These are phyloP conservation scores for Xyrauchen texanus DNA, from an alignment of 2,113 vertebrate genomes.

Conservation along the genomic window DNA sequence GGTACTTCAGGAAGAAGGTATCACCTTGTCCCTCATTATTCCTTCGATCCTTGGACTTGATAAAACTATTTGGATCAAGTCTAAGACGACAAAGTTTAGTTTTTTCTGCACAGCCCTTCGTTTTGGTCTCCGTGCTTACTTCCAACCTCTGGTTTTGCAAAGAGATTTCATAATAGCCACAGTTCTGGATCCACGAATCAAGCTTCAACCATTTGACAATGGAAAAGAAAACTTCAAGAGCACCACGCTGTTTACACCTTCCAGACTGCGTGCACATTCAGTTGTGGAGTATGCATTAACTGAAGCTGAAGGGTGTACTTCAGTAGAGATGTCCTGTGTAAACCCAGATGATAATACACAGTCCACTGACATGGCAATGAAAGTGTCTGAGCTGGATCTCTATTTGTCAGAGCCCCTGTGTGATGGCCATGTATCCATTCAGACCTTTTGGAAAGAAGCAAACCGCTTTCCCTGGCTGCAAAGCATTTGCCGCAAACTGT, in stretches of 20 bases:
- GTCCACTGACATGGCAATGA: slow-evolving; percentile 58
- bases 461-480: slow-evolving; percentile 67
- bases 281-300: slow-evolving; percentile 59
- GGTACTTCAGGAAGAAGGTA: slow-evolving; percentile 68
- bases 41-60: slow-evolving; percentile 71
- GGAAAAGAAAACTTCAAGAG: slow-evolving; percentile 36
- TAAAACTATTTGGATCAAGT: slow-evolving; percentile 63
- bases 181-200: slow-evolving; percentile 73
- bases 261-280: slow-evolving; percentile 59
- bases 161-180: slow-evolving; percentile 70
- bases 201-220: slow-evolving; percentile 71
- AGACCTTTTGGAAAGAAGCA: slow-evolving; percentile 68
- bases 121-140: slow-evolving; percentile 62
- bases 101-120: slow-evolving; percentile 72
- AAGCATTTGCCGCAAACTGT: slow-evolving; percentile 62
- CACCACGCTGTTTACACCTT: slow-evolving; percentile 57
- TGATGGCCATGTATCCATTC: slow-evolving; percentile 47
- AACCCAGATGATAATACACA: slow-evolving; percentile 45
- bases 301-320: slow-evolving; percentile 14
- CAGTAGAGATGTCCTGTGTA: not conserved
- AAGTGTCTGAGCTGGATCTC: slow-evolving; percentile 62
- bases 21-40: slow-evolving; percentile 68
- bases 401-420: slow-evolving; percentile 69
- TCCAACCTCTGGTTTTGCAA: slow-evolving; percentile 69
- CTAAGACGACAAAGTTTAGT: slow-evolving; percentile 60